Evolutionary conservation across 2,888 invertebrate genomes (phyloP).

Genomic region (Drosophila austrosaltans): DNA sequence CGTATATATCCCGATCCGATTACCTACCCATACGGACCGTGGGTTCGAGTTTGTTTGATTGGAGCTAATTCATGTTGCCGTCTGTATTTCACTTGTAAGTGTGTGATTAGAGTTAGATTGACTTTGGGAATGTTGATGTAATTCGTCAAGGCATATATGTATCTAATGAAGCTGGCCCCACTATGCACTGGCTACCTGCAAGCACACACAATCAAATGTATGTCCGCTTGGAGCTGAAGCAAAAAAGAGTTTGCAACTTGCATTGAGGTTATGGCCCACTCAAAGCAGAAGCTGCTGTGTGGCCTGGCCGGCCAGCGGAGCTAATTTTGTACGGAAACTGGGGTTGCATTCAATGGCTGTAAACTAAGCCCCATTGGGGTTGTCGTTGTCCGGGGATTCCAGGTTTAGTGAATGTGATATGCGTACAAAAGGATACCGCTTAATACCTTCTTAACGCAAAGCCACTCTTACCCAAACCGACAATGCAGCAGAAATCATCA

Average conservation of each 20-base stretch:
- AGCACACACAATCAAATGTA: conserved; percentile 10
- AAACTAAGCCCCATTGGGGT: neutral
- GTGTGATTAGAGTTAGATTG: neutral
- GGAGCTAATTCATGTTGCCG: conserved; percentile 11
- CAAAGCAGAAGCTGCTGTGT: conserved; percentile 62
- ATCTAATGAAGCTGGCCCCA: conserved; percentile 20
- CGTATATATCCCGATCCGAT: conserved; percentile 51
- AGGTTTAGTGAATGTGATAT: conserved; percentile 56
- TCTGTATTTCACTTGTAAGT: neutral
- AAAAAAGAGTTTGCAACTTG: conserved; percentile 20
- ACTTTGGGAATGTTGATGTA: conserved; percentile 5
- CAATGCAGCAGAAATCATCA: neutral
- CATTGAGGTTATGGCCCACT: conserved; percentile 65
- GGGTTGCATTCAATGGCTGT: conserved; percentile 56
- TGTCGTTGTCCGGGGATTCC: conserved; percentile 12
- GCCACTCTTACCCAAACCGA: neutral
- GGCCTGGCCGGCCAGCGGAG: conserved; percentile 60
- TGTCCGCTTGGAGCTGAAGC: conserved; percentile 44
- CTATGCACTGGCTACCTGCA: conserved; percentile 35
- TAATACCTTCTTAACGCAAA: neutral
- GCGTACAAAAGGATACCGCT: conserved; percentile 59
- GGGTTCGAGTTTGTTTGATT: conserved; percentile 19
- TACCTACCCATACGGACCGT: conserved; percentile 57
- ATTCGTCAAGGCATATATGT: neutral
- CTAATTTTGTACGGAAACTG: conserved; percentile 67